These are phyloP conservation scores for Aphaenogaster floridana DNA, from an alignment of 1,140 invertebrate species.

Conservation along the genomic window DNA sequence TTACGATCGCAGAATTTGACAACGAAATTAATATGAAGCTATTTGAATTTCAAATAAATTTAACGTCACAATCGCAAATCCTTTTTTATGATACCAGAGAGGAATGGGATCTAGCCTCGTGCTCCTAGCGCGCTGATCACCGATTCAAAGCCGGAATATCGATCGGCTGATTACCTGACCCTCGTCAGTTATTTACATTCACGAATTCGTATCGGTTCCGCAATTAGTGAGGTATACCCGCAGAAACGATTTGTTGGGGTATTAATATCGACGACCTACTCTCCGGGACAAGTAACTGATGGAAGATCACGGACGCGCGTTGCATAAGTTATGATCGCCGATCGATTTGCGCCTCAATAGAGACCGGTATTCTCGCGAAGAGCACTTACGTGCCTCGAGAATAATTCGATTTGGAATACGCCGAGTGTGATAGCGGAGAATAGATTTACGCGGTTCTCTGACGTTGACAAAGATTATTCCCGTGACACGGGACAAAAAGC, in stretches of 20 bases:
- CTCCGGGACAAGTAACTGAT: background rate
- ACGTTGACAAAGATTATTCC: constrained; percentile 17
- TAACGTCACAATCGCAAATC: background rate
- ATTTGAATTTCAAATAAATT: background rate
- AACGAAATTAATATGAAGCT: background rate
- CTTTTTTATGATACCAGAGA: background rate
- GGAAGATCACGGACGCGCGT: constrained; percentile 35
- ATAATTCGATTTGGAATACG: constrained; percentile 6
- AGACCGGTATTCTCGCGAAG: background rate
- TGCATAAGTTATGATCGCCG: constrained; percentile 60
- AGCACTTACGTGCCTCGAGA: background rate
- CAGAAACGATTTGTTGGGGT: background rate
- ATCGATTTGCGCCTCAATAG: constrained; percentile 19
- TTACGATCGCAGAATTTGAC: background rate
- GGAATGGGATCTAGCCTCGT: background rate
- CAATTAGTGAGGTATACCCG: background rate
- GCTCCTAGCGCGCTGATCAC: no score
- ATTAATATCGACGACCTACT: constrained; percentile 31
- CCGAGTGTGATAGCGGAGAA: background rate
- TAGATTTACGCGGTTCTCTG: background rate
- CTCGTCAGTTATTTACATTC: constrained; percentile 30
- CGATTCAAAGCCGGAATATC: background rate
- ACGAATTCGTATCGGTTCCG: background rate
- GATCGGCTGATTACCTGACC: background rate
- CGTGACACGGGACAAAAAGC: background rate